Percentiles rank a stretch among this genome's conserved stretches.
Evolutionary conservation across 2,888 invertebrate genomes (phyloP).

Genomic region (Apamea monoglypha): DNA sequence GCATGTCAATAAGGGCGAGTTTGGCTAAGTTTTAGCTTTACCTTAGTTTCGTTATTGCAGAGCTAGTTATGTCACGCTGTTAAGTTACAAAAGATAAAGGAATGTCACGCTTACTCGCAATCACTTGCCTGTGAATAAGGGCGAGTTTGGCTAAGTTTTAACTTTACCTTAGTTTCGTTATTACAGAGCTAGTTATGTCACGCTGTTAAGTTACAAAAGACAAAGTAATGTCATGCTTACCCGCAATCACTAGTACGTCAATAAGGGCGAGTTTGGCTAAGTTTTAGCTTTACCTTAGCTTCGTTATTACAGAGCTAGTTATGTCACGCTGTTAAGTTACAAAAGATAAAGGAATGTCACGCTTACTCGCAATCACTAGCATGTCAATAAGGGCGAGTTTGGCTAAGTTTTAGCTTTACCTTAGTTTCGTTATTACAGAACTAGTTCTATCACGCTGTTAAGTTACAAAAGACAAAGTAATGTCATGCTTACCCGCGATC

Average conservation of each 20-base stretch:
- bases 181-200: not conserved
- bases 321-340: not conserved
- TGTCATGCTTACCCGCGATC: slow-evolving; percentile 91
- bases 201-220: not conserved
- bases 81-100: not conserved
- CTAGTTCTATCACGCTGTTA: not conserved
- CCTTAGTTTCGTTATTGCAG: not conserved
- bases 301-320: not conserved
- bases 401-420: slow-evolving; percentile 85
- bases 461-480: not conserved
- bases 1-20: slow-evolving; percentile 94
- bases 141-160: slow-evolving; percentile 92
- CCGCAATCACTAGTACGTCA: slow-evolving; percentile 96
- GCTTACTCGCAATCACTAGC: slow-evolving; percentile 94
- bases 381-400: slow-evolving; percentile 95
- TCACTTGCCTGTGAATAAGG: slow-evolving; percentile 96
- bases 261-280: slow-evolving; percentile 95
- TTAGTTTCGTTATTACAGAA: not conserved
- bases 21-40: slow-evolving; percentile 89
- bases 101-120: slow-evolving; percentile 91
- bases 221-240: slow-evolving; percentile 74
- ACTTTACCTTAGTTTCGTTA: not conserved
- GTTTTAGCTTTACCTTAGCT: slow-evolving; percentile 21
- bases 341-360: not conserved
- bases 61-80: not conserved